Evolutionary conservation across 2,113 vertebrate species (phyloP).

Genomic region (Poeciliopsis prolifica): DNA sequence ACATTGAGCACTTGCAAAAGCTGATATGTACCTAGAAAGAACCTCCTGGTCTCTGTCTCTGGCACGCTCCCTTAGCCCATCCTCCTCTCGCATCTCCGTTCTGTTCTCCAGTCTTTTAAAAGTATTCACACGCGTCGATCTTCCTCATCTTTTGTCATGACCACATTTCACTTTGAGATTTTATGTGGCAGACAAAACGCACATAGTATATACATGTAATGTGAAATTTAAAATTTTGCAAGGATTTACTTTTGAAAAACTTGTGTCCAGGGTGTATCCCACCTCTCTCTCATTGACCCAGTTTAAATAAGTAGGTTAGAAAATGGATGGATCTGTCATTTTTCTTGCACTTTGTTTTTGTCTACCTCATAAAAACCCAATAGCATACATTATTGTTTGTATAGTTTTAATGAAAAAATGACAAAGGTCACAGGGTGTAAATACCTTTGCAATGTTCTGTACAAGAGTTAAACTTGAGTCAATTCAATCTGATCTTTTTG

Average conservation of each 20-base stretch:
- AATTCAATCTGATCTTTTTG: not conserved
- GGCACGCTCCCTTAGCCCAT: constrained; percentile 63
- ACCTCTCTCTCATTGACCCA: too few species aligned
- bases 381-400: too few species aligned
- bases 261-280: too few species aligned
- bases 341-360: too few species aligned
- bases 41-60: constrained; percentile 49
- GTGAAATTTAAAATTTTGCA: too few species aligned
- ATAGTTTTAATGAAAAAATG: too few species aligned
- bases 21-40: constrained; percentile 14
- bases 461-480: not conserved
- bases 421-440: too few species aligned
- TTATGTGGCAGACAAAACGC: not conserved
- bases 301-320: too few species aligned
- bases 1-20: constrained; percentile 3
- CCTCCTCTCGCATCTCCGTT: constrained; percentile 19
- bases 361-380: too few species aligned
- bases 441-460: not conserved
- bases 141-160: not conserved
- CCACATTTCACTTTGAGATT: not conserved
- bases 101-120: not conserved
- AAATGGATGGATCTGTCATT: too few species aligned
- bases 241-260: too few species aligned
- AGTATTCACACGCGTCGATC: not conserved
- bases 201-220: not conserved